Percentiles rank a stretch among this genome's conserved stretches.
Conservation (phyloP, 2,797 vertebrate species). For the Ceyx erithaca region DNA sequence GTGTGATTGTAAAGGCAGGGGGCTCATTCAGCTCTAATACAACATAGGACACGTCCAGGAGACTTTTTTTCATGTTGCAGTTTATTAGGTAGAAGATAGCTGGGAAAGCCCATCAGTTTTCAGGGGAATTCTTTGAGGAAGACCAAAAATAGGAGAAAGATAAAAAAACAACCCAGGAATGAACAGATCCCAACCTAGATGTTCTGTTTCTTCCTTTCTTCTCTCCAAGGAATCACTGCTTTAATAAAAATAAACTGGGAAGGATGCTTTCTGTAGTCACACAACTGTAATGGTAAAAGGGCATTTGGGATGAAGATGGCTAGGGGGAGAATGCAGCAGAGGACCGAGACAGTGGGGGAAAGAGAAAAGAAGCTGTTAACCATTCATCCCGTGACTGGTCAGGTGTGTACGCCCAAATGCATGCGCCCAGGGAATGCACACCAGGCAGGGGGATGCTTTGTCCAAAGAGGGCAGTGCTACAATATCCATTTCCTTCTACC, state of each 20-base stretch:
- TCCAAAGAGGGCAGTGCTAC: not conserved
- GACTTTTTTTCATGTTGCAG: not conserved
- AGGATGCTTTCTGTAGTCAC: not conserved
- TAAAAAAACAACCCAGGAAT: not conserved
- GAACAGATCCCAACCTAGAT: not conserved
- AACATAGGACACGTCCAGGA: rapidly evolving
- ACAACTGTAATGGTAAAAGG: not conserved
- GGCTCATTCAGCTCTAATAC: not conserved
- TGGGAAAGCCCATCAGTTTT: not conserved
- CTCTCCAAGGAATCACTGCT: not conserved
- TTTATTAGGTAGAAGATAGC: not conserved
- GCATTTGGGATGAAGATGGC: not conserved
- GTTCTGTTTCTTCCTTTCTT: not conserved
- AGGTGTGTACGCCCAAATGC: rapidly evolving
- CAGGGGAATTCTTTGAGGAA: not conserved
- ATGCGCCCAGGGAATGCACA: rapidly evolving
- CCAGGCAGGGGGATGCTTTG: not conserved
- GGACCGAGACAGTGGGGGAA: not conserved
- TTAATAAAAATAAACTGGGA: not conserved
- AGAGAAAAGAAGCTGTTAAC: not conserved
- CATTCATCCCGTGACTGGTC: not conserved
- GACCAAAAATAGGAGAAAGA: not conserved
- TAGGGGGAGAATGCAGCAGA: not conserved
- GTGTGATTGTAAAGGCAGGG: not conserved
- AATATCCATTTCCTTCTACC: not conserved